Base-by-base conservation (phyloP, 2,797 vertebrate species). In the Sebastes reedi region DNA sequence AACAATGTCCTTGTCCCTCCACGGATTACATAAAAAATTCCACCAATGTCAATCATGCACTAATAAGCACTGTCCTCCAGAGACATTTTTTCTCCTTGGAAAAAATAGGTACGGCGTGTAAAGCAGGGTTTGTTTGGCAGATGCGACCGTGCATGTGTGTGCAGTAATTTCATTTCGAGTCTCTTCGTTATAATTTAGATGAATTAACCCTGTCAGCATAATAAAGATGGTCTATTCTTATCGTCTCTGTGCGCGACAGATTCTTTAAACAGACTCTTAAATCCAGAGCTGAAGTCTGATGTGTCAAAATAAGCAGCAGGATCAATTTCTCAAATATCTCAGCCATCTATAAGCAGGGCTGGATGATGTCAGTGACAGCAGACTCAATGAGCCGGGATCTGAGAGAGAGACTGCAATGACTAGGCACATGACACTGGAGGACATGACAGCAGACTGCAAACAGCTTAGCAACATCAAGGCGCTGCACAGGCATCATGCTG, bases 21-120 rank as follows among this genome's bases (percentile, higher is more conserved):
- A 85, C 13, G 66, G 84, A 88, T 94, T 94, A 92, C 83, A 90
- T 92, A 93, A 94, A 83, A 93, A 89, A 92, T 86, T 87, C 85
- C 82, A 86, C 81, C 64, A 60, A 80, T 90, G 91, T 91, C 91
- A 91, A 87, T 94, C 90, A 89, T 67, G 78, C 80, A 71, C 84
- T 91, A 91, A 94, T 90, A 85, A 87, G 86, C 85, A 76, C 42
- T 16, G 83, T 89, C 87, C 87, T 88, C 88, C 55, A 42, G 77
- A 83, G 88, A 91, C 75, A 36, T 36, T 62, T 81, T 78, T 13
- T 46, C 82, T 83, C 68, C 25, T 16, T 27, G 20, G 76, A 56
- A 82, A 82, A 86, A 84, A 82, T 67, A 87, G 72, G 83, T 81
- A 76, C 56, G 27, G 46, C 20, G 16, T 74, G 60, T 64, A 75